phyloP scores from a whole-genome alignment of 2,888 invertebrate species.

The Oligia strigilis region DNA sequence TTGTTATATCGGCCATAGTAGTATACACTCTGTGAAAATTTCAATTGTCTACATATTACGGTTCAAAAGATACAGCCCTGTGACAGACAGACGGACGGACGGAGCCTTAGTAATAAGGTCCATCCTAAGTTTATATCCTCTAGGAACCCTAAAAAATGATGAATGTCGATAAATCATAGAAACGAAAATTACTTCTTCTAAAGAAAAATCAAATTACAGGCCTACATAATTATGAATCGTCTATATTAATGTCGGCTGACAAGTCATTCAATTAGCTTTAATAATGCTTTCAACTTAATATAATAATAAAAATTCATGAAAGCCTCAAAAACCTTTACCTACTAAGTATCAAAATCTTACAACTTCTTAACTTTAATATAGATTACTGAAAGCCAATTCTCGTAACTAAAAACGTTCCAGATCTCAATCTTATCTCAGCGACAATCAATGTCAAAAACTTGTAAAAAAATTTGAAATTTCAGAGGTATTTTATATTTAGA shows the following conservation, averaged over 20 bases:
- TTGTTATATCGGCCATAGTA: no score
- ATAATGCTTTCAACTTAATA: neutral
- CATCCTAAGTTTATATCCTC: no score
- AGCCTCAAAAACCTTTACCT: neutral
- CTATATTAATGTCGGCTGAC: neutral
- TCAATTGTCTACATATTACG: no score
- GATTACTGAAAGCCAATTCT: constrained; percentile 16
- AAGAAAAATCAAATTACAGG: neutral
- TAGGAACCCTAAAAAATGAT: neutral
- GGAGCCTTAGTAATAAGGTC: no score
- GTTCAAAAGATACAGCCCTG: no score
- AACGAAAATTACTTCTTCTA: neutral
- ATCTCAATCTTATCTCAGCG: neutral
- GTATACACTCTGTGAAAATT: no score
- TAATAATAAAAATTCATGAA: neutral
- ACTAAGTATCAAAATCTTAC: neutral
- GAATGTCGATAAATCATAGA: constrained; percentile 2
- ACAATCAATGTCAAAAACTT: neutral
- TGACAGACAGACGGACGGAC: no score
- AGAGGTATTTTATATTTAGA: neutral
- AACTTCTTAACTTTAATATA: constrained; percentile 33
- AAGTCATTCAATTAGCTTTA: neutral
- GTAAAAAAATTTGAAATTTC: neutral
- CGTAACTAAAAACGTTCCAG: no score
- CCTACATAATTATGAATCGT: neutral